A percentile compares a stretch with the other conserved stretches of the same genome.
phyloP scores from a whole-genome alignment of 2,888 invertebrate species.

The Eueremaeus valkanovi region DNA sequence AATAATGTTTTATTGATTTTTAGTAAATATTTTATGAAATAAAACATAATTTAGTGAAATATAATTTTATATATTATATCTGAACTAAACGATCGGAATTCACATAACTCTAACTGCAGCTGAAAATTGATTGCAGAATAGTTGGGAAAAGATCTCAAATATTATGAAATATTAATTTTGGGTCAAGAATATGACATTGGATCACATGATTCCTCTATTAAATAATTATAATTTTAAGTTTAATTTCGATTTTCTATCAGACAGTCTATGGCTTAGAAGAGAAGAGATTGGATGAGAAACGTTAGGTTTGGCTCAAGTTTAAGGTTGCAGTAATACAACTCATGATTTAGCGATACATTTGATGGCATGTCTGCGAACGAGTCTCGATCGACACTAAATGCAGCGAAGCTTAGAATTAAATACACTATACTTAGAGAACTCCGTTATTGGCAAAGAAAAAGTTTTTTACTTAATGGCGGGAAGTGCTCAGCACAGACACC shows the following conservation, averaged over 20 bases:
- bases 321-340: slow-evolving; percentile 7
- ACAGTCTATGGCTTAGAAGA: not conserved
- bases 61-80: too few species aligned
- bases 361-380: slow-evolving; percentile 5
- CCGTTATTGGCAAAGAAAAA: too few species aligned
- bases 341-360: slow-evolving; percentile 19
- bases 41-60: too few species aligned
- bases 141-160: too few species aligned
- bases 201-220: not conserved
- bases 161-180: not conserved
- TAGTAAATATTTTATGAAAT: too few species aligned
- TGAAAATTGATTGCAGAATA: too few species aligned
- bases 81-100: too few species aligned
- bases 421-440: too few species aligned
- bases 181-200: not conserved
- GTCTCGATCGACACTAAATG: not conserved
- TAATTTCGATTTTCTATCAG: not conserved
- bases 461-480: too few species aligned
- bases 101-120: too few species aligned
- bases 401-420: slow-evolving; percentile 16
- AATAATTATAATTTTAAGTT: not conserved
- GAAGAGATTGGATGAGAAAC: not conserved
- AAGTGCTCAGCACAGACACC: too few species aligned
- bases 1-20: too few species aligned
- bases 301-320: slow-evolving; percentile 17